A percentile compares a stretch with the other conserved stretches of the same genome.
Conservation (phyloP, 64 coral and sea anemone species). For the Stichodactyla mertensii region DNA sequence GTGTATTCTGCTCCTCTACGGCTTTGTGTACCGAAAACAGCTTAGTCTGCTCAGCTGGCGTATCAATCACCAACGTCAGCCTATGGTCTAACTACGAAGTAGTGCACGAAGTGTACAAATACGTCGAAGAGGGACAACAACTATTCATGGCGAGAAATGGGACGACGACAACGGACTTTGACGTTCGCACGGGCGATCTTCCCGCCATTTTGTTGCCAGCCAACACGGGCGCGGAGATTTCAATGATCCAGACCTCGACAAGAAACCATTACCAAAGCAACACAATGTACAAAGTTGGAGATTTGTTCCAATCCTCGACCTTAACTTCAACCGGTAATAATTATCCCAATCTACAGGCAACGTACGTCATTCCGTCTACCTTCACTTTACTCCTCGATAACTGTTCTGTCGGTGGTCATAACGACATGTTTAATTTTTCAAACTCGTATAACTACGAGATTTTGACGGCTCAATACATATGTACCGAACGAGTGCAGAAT, state of each 20-base stretch:
- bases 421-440: slow-evolving; percentile 12
- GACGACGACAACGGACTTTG: neutral
- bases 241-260: neutral
- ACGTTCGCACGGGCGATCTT: neutral
- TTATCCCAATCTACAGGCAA: neutral
- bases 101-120: neutral
- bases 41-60: neutral
- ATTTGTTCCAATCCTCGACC: neutral
- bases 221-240: neutral
- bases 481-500: slow-evolving; percentile 28
- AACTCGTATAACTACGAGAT: neutral
- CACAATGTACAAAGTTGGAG: neutral
- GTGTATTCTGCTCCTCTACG: neutral
- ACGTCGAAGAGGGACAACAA: neutral
- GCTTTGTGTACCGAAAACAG: neutral
- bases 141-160: neutral
- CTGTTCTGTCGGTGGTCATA: neutral
- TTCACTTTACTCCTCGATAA: neutral
- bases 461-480: neutral
- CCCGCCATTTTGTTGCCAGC: neutral
- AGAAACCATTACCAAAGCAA: neutral
- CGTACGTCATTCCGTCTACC: neutral
- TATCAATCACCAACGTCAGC: neutral
- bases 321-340: neutral
- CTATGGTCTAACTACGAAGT: neutral